phyloP scores from a whole-genome alignment of 1,140 invertebrate species.

The Ylistrum balloti region DNA sequence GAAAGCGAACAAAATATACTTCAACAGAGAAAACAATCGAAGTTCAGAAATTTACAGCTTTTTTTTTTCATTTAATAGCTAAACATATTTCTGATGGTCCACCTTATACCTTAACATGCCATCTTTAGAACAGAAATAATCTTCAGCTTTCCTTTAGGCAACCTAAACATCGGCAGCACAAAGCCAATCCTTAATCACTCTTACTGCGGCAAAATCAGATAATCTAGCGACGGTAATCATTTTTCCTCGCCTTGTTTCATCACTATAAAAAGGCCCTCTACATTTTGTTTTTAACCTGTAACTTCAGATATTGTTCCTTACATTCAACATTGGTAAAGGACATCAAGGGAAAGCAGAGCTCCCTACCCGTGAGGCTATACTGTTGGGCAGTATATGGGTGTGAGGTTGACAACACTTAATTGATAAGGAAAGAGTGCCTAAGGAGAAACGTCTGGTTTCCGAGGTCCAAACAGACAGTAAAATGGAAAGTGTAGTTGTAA shows the following conservation, averaged over 20 bases:
- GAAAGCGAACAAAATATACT: background rate
- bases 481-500: background rate
- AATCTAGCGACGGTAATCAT: background rate
- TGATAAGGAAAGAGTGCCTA: background rate
- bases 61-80: background rate
- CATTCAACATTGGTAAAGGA: background rate
- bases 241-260: background rate
- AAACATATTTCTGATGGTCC: background rate
- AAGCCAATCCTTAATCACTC: background rate
- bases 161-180: background rate
- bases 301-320: background rate
- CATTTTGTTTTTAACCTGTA: background rate
- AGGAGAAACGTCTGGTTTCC: background rate
- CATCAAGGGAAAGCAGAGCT: background rate
- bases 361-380: background rate
- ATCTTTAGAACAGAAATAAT: background rate
- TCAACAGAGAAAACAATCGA: background rate
- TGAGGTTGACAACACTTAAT: background rate
- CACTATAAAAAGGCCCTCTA: background rate
- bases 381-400: background rate
- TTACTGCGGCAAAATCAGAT: background rate
- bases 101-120: background rate
- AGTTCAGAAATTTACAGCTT: background rate
- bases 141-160: background rate
- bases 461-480: background rate